phyloP scores from a whole-genome alignment of 2,113 vertebrate species.

The Zootoca vivipara region DNA sequence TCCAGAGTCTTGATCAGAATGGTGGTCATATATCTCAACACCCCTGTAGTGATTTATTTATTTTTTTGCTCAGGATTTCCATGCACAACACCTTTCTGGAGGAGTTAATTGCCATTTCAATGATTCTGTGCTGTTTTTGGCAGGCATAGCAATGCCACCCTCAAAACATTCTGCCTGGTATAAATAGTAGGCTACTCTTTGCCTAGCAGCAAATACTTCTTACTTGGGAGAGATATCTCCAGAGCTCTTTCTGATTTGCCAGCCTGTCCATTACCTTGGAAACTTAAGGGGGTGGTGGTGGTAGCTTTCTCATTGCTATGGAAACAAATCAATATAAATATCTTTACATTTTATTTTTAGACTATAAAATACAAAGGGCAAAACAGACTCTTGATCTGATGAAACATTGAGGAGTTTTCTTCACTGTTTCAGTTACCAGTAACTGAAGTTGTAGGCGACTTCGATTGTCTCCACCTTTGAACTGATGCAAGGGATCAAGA shows the following conservation, averaged over 20 bases:
- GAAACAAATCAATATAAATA: constrained; percentile 73
- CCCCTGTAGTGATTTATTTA: neutral
- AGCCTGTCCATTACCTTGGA: constrained; percentile 68
- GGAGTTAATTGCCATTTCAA: neutral
- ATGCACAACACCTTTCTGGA: neutral
- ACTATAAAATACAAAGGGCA: constrained; percentile 46
- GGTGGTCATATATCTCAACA: neutral
- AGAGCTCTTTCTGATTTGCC: constrained; percentile 53
- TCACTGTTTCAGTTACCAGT: constrained; percentile 64
- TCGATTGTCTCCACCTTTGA: constrained; percentile 40
- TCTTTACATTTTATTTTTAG: constrained; percentile 70
- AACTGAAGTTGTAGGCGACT: constrained; percentile 52
- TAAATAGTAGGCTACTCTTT: constrained; percentile 39
- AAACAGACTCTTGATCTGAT: constrained; percentile 24
- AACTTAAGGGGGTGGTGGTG: constrained; percentile 49
- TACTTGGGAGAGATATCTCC: constrained; percentile 51
- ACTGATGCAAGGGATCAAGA: constrained; percentile 40
- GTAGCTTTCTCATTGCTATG: constrained; percentile 65
- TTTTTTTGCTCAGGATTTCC: neutral
- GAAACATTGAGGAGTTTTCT: constrained; percentile 7
- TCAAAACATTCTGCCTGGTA: neutral
- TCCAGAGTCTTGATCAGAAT: neutral
- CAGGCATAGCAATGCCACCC: neutral
- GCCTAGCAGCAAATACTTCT: constrained; percentile 32
- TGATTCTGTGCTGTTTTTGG: neutral